Conservation (phyloP, 2,113 vertebrate genomes). For the Prunella himalayana region DNA sequence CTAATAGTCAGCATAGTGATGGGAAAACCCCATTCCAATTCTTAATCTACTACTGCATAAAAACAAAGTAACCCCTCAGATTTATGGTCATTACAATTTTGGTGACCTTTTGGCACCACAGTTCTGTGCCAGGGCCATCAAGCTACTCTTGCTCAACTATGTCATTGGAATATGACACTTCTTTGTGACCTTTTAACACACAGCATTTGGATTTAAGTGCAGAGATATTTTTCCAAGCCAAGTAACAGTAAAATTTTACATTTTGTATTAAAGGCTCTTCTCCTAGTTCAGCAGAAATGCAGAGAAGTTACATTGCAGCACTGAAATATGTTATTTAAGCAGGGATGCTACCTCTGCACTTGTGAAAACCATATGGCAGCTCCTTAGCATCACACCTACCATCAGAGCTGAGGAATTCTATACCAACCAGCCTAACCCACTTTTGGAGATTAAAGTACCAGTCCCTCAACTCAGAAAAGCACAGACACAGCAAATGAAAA, state of each 20-base stretch:
- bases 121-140: not conserved
- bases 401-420: not conserved
- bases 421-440: not conserved
- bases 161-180: not conserved
- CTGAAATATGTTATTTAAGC: not conserved
- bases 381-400: not conserved
- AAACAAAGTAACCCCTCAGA: not conserved
- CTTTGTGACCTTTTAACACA: not conserved
- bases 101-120: not conserved
- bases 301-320: not conserved
- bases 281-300: not conserved
- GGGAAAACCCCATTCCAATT: not conserved
- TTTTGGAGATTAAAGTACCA: not conserved
- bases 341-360: not conserved
- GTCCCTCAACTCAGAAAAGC: not conserved
- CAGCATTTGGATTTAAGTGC: not conserved
- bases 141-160: not conserved
- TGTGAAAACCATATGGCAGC: not conserved
- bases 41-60: not conserved
- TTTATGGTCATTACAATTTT: not conserved
- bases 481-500: not conserved
- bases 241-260: not conserved
- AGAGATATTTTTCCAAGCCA: not conserved
- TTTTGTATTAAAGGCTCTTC: not conserved
- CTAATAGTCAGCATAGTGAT: not conserved